phyloP scores from a whole-genome alignment of 2,113 vertebrate species.

The Nansenia antarctica region DNA sequence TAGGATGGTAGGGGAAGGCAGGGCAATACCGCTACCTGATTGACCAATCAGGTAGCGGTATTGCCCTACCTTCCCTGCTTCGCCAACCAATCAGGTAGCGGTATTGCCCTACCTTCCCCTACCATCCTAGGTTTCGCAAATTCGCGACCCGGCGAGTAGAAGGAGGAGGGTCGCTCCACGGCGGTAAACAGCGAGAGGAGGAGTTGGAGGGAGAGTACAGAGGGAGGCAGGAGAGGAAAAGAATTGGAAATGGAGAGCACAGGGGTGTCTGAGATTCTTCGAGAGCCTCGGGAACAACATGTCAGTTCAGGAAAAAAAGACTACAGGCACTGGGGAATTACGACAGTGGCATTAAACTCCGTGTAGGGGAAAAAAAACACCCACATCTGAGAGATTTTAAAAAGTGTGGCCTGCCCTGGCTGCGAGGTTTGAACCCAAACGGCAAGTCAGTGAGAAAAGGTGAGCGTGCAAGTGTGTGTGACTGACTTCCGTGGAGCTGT shows the following conservation, averaged over 20 bases:
- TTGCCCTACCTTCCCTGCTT: no score
- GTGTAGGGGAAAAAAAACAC: background rate
- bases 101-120: no score
- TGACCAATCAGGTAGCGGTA: constrained; percentile 23
- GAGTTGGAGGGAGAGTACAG: constrained; percentile 6
- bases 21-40: no score
- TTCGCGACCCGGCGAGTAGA: no score
- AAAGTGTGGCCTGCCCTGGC: constrained; percentile 35
- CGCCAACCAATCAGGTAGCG: no score
- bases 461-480: constrained; percentile 9
- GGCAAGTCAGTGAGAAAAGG: constrained; percentile 39
- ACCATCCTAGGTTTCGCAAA: no score
- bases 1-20: no score
- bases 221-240: constrained; percentile 31
- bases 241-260: constrained; percentile 68
- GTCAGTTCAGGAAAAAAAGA: constrained; percentile 39
- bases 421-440: constrained; percentile 27
- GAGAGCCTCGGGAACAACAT: constrained; percentile 52
- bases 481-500: background rate
- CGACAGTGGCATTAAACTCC: constrained; percentile 11
- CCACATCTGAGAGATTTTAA: background rate
- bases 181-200: constrained; percentile 54
- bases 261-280: constrained; percentile 40
- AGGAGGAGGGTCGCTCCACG: constrained; percentile 31
- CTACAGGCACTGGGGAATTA: no score